Base-by-base conservation (phyloP, 2,113 vertebrate genomes). In the Nycticebus coucang region DNA sequence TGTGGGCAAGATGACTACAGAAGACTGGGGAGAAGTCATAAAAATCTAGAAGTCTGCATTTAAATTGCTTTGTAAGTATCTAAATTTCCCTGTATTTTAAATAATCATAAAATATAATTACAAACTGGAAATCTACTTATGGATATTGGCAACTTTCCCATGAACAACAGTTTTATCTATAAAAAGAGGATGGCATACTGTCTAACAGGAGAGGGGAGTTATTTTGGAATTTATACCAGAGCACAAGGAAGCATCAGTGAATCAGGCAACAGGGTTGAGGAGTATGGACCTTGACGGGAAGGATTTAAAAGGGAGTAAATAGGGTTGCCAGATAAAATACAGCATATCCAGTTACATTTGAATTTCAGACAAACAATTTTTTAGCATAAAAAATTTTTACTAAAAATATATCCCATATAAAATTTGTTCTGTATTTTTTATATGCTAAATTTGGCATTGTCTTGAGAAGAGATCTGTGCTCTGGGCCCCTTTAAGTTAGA, bases 61-160 rank as follows among this genome's bases (percentile, higher is more conserved):
- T 87, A 87, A 84, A 81, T 7, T 92, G 53, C 26, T 94, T 77
- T 95, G 13, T 88, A 94, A 83, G 45, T 45, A 82, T 55, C 33
- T 82, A 90, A 94, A 33, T 77, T 92, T 95, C 68, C 84, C 57
- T 81, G 77, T 92, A 97, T 78, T 93, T 94, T 84, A 96, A 91
- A 87, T 89, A 86, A 93, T 92, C 79, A 82, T 82, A 89, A 95
- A 89, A 75, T 89, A 0, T 83, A 93, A 95, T 84, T 93, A 94
- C 59, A 92, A 96, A 89, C 41, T 83, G 64, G 71, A 93, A 95
- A 87, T 95, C 90, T 96, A 81, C 87, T 92, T 91, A 57, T 71
- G 69, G 68, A 79, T 87, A 45, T 53, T 92, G 90, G 91, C 22
- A 95, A 89, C 55, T 62, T 89, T 66, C 62, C 82, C 45, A 50